A percentile compares a stretch with the other conserved stretches of the same genome.
phyloP scores from a whole-genome alignment of 2,888 invertebrate species.

The Didymodactylos carnosus region DNA sequence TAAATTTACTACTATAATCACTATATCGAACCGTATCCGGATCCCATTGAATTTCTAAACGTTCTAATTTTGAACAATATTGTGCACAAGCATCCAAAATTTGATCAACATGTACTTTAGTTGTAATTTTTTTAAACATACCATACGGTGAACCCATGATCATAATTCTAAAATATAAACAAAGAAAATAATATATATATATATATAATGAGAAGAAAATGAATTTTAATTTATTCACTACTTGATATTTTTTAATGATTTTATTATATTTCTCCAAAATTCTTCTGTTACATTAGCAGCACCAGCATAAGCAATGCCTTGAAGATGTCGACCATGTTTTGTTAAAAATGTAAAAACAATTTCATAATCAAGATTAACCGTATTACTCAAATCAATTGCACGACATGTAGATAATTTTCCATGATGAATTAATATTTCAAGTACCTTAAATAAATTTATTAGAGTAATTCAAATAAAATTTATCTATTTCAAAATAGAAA shows the following conservation, averaged over 20 bases:
- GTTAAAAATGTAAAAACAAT: conserved; percentile 73
- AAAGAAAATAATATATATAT: neutral
- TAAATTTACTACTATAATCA: conserved; percentile 97
- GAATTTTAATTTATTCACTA: conserved; percentile 28
- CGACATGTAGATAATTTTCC: conserved; percentile 55
- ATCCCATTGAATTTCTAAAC: conserved; percentile 90
- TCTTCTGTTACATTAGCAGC: conserved; percentile 96
- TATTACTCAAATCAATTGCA: conserved; percentile 75
- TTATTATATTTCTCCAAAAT: conserved; percentile 82
- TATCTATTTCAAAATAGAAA: neutral
- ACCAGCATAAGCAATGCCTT: conserved; percentile 68
- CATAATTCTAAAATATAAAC: conserved; percentile 49
- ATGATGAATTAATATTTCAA: conserved; percentile 55
- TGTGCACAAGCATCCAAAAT: conserved; percentile 89
- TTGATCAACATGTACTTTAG: conserved; percentile 61
- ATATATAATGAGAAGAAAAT: neutral
- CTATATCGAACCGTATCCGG: conserved; percentile 92
- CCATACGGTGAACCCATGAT: conserved; percentile 92
- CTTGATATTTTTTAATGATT: conserved; percentile 73
- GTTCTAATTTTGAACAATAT: conserved; percentile 64
- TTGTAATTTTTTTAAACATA: conserved; percentile 75
- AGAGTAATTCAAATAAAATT: neutral
- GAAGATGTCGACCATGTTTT: conserved; percentile 65
- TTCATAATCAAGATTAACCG: conserved; percentile 81
- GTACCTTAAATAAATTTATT: neutral